Evolutionary conservation across 1,140 invertebrate species (phyloP).

Genomic region (Panagrolaimus sp.): DNA sequence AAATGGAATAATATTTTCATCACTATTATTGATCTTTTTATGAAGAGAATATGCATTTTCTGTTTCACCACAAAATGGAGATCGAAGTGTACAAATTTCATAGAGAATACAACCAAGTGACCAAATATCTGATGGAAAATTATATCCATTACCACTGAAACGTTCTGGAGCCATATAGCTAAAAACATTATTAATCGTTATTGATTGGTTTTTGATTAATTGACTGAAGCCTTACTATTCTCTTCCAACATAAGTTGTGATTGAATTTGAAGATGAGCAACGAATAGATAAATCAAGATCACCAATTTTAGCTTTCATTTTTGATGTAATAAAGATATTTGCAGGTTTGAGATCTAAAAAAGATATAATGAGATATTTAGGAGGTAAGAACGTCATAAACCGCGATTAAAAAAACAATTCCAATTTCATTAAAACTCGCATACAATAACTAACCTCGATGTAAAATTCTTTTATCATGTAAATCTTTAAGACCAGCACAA

Average conservation of each 20-base stretch:
- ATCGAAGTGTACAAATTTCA: background rate
- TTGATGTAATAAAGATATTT: background rate
- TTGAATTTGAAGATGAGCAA: background rate
- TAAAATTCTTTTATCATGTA: background rate
- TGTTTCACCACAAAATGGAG: background rate
- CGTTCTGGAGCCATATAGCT: background rate
- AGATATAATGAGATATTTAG: background rate
- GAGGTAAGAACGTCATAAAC: background rate
- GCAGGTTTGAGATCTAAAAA: background rate
- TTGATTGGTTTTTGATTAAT: no score
- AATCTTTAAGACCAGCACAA: background rate
- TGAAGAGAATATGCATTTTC: background rate
- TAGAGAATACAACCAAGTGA: background rate
- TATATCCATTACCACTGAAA: background rate
- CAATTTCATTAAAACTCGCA: no score
- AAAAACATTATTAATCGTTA: no score
- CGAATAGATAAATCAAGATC: background rate
- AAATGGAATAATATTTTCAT: no score
- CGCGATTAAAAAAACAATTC: no score
- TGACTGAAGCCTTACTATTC: background rate
- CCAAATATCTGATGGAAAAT: background rate
- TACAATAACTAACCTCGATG: slow-evolving; percentile 11
- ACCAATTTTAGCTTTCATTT: background rate
- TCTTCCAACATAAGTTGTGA: background rate
- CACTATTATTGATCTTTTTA: background rate